Percentiles rank a stretch among this genome's conserved stretches.
Conservation (phyloP, 2,888 invertebrate species). For the Hydroisotoma schaefferi region DNA sequence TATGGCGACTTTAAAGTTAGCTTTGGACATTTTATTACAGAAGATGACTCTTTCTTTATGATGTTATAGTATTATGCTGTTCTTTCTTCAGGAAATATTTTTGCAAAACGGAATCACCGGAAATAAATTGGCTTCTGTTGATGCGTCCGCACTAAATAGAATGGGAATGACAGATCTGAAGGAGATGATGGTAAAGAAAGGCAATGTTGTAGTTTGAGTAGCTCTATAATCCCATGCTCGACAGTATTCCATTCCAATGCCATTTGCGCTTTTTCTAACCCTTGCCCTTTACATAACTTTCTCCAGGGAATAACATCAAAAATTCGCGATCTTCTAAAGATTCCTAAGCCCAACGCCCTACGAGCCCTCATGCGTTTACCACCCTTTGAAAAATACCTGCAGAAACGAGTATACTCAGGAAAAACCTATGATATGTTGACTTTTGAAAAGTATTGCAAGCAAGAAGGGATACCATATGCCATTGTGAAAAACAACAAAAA, state of each 20-base stretch:
- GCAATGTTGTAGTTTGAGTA: too few species aligned
- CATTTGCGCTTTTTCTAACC: too few species aligned
- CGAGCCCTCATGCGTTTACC: constrained; percentile 32
- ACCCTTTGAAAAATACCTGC: constrained; percentile 37
- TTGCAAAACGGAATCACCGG: constrained; percentile 37
- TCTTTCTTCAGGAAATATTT: constrained; percentile 29
- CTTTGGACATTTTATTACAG: neutral
- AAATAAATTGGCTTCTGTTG: constrained; percentile 34
- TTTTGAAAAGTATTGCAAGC: constrained; percentile 35
- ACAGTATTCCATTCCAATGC: too few species aligned
- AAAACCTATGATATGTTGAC: constrained; percentile 33
- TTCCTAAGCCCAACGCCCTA: constrained; percentile 35
- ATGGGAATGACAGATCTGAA: constrained; percentile 42
- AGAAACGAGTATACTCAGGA: constrained; percentile 27
- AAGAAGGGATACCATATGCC: constrained; percentile 31
- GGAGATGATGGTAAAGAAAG: constrained; percentile 29
- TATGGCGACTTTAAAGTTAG: constrained; percentile 25
- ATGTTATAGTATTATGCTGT: neutral
- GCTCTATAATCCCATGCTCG: too few species aligned
- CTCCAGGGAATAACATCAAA: constrained; percentile 25
- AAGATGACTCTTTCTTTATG: neutral
- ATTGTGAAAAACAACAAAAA: constrained; percentile 20
- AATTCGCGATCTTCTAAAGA: constrained; percentile 35
- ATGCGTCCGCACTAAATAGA: constrained; percentile 39
- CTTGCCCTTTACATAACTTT: neutral